Base-by-base conservation (phyloP, 1,140 invertebrate species). In the Riptortus pedestris region DNA sequence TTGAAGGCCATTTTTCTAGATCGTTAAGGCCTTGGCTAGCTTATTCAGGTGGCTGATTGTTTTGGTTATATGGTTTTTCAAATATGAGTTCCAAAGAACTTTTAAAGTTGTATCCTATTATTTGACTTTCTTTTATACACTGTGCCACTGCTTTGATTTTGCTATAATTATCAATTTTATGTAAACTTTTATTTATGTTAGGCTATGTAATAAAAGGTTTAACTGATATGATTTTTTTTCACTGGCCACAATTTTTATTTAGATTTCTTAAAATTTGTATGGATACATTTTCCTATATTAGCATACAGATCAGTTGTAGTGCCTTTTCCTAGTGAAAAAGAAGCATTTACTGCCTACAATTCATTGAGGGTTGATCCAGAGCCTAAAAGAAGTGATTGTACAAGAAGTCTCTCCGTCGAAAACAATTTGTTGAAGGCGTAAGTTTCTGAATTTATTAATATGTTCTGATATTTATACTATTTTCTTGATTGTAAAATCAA, bases 291-390 rank as follows among this genome's bases (percentile, higher is more conserved):
- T 47, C 22, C 1, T n/a, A n/a, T n/a, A n/a, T n/a, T n/a, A n/a
- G n/a, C n/a, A n/a, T n/a, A n/a, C n/a, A n/a, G n/a, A n/a, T n/a
- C n/a, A n/a, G n/a, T n/a, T n/a, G n/a, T n/a, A n/a, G n/a, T 55
- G 64, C 84, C 85, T 31, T 90, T 91, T 73, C 75, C 80, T 45
- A 79, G 77, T 31, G 67, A 71, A 12, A 71, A 78, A 69, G 76
- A 85, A 70, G 88, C 88, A 12, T 78, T 85, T 72, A 84, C 91
- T 69, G 85, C 78, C 18, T 87, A 81, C 73, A 81, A 87, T 69
- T 83, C 87, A 7, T 72, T 92, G 9, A 78, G 78, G 72, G 86
- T 92, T 11, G 90, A 91, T 73, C 67, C 76, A 45, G 88, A 91
- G 73, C 88, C 88, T 2, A 82, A 80, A 69, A 75, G 85, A 69